Evolutionary conservation across 2,797 vertebrate species (phyloP).

Genomic region (Mareca penelope): DNA sequence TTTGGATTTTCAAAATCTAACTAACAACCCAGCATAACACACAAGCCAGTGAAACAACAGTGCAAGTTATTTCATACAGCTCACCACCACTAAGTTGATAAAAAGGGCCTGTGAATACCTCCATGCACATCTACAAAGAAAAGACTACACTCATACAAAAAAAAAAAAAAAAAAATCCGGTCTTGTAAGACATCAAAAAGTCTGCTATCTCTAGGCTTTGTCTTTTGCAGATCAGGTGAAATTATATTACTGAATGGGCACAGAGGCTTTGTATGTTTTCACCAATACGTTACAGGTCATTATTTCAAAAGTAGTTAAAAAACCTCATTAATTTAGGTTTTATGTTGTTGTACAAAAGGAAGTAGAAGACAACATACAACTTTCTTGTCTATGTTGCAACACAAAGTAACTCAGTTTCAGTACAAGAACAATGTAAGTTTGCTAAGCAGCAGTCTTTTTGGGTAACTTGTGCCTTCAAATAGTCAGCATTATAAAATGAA

Average conservation of each 20-base stretch:
- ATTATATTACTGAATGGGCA: not conserved
- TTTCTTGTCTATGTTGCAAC: not conserved
- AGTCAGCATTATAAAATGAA: not conserved
- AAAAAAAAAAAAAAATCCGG: not conserved
- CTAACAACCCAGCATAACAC: not conserved
- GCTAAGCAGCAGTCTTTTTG: not conserved
- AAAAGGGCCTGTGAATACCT: not conserved
- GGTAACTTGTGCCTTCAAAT: not conserved
- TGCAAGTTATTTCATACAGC: not conserved
- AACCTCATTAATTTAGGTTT: not conserved
- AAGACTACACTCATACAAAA: not conserved
- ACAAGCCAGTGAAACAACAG: not conserved
- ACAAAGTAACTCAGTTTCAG: not conserved
- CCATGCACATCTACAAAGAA: not conserved
- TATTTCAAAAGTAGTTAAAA: not conserved
- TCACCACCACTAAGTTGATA: not conserved
- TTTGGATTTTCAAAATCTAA: not conserved
- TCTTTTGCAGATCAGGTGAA: not conserved
- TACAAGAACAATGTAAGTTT: not conserved
- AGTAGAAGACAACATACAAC: not conserved
- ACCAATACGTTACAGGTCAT: not conserved
- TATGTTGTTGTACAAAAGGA: not conserved
- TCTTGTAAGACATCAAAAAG: not conserved
- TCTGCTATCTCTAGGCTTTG: not conserved
- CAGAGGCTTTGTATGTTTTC: not conserved